Base-by-base conservation (phyloP, 2,888 invertebrate species). In the Agriopis aurantiaria region DNA sequence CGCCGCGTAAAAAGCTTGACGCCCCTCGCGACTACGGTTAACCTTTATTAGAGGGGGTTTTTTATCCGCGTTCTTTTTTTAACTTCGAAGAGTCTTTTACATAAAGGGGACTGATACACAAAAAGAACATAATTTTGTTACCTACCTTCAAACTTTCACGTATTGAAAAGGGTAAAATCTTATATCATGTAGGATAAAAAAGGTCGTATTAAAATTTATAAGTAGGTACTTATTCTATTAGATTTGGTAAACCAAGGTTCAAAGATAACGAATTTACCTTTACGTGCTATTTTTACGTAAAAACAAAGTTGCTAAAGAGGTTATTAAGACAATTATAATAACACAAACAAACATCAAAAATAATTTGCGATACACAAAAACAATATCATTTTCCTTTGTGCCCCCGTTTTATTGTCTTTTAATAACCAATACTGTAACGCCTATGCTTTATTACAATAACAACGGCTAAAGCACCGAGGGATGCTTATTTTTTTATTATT, bases 401-500 rank as follows among this genome's bases (percentile, higher is more conserved):
- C 81, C 78, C 76, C 77, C 80, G 78, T 85, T 88, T 89, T 90
- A 90, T 88, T 86, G 82, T 82, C 82, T 83, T 81, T 85, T 88
- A 88, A 89, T 88, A 87, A 83, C 82, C 78, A 81, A 85, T 86
- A 84, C 82, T 55, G 63, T 71, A 83, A 81, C 82, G 82, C 75
- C 84, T 82, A 82, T 85, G 79, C 82, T 84, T 85, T 87, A 88
- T 88, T 83, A 87, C 84, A 87, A 87, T 87, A 89, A 87, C 86
- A 86, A 85, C 85, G 80, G 75, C 80, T 76, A 82, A 79, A 80
- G 83, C 82, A 85, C 77, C 82, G 78, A 76, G 84, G 82, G 84
- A 80, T 81, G 82, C 81, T 89, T 89, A 88, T 89, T 92, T 93
- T 91, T 93, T 92, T 92, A 91, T 91, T 91, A 92, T 92, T 90